phyloP scores from a whole-genome alignment of 2,113 vertebrate genomes.

The Lasiurus borealis region DNA sequence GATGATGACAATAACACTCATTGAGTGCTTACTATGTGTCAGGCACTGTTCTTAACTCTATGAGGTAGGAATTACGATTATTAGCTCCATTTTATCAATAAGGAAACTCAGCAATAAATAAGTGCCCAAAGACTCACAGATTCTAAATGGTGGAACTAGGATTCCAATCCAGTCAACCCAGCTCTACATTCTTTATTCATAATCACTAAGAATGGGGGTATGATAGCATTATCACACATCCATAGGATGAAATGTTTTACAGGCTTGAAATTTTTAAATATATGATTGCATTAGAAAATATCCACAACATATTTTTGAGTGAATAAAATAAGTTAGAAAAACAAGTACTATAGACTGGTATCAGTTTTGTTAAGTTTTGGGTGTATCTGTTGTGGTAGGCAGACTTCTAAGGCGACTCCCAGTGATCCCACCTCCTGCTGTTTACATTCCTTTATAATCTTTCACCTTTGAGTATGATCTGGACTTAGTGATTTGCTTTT shows the following conservation, averaged over 20 bases:
- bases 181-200: neutral
- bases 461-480: neutral
- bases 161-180: neutral
- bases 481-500: neutral
- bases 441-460: neutral
- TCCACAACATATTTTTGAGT: neutral
- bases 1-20: neutral
- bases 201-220: neutral
- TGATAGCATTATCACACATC: neutral
- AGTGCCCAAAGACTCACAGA: neutral
- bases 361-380: neutral
- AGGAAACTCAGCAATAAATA: neutral
- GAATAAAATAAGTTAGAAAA: neutral
- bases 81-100: neutral
- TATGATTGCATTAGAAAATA: neutral
- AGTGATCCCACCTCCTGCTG: neutral
- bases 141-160: neutral
- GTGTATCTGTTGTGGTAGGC: neutral
- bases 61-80: neutral
- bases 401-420: neutral
- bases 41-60: neutral
- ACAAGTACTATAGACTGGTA: neutral
- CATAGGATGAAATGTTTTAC: neutral
- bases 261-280: neutral
- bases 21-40: neutral